These are phyloP conservation scores for Lasioglossum figueresi DNA, from an alignment of 2,888 invertebrate species.

Conservation along the genomic window DNA sequence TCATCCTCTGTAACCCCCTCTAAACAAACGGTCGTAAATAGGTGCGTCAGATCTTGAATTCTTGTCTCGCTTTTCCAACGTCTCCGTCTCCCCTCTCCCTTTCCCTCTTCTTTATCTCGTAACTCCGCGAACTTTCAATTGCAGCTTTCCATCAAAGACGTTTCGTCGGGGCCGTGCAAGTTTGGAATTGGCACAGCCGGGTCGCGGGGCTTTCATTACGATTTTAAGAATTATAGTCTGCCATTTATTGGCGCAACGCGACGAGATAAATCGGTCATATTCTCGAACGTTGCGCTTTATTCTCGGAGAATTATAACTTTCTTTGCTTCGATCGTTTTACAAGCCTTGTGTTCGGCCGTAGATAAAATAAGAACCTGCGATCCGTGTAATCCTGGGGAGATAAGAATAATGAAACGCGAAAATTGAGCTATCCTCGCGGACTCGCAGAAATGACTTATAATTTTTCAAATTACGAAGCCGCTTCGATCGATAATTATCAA, in stretches of 20 bases:
- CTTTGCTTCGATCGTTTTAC: neutral
- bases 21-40: slow-evolving; percentile 43
- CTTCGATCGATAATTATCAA: too few species aligned
- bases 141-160: slow-evolving; percentile 21
- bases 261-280: neutral
- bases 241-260: neutral
- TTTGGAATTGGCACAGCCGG: neutral
- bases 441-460: too few species aligned
- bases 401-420: neutral
- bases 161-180: neutral
- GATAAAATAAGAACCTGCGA: neutral
- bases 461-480: neutral
- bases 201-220: neutral
- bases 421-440: neutral
- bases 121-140: slow-evolving; percentile 26
- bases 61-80: neutral
- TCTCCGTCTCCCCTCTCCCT: too few species aligned
- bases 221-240: slow-evolving; percentile 1
- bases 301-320: neutral
- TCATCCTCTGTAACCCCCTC: neutral
- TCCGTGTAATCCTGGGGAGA: neutral
- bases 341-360: neutral
- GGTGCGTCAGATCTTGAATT: slow-evolving; percentile 27
- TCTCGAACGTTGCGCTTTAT: neutral
- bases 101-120: slow-evolving; percentile 11